Conservation (phyloP, 2,797 vertebrate genomes). For the Lophius americanus region DNA sequence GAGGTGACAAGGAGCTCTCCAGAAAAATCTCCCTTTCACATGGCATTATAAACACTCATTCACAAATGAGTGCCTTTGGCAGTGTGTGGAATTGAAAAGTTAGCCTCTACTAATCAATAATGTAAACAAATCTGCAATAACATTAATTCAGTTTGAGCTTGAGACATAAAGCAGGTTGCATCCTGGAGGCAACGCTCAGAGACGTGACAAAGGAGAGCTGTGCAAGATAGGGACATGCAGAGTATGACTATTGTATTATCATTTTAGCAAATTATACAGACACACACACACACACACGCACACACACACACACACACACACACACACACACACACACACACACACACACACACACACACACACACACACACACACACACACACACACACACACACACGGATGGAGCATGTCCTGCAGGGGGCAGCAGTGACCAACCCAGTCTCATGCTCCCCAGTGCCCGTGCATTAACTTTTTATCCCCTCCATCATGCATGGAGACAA, state of each 20-base stretch:
- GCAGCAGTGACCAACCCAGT: slow-evolving; percentile 77
- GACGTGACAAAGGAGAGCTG: slow-evolving; percentile 19
- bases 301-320: slow-evolving; percentile 15
- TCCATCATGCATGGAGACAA: slow-evolving; percentile 78
- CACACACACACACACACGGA: slow-evolving; percentile 5
- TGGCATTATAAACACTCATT: slow-evolving; percentile 29
- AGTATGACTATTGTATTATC: slow-evolving; percentile 5
- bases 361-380: slow-evolving; percentile 5
- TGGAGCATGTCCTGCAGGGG: slow-evolving; percentile 74
- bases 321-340: not conserved
- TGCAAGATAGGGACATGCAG: slow-evolving; percentile 18
- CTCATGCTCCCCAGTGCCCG: slow-evolving; percentile 41
- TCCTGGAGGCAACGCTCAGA: slow-evolving; percentile 36
- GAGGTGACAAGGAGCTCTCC: slow-evolving; percentile 38
- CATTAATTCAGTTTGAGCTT: slow-evolving; percentile 42
- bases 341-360: not conserved
- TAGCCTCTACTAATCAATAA: slow-evolving; percentile 60
- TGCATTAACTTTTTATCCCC: slow-evolving; percentile 73
- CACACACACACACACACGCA: not conserved
- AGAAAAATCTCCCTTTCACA: slow-evolving; percentile 15
- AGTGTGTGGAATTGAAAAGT: slow-evolving; percentile 40
- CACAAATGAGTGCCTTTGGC: slow-evolving; percentile 46
- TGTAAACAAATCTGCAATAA: slow-evolving; percentile 59
- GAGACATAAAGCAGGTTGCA: slow-evolving; percentile 41
- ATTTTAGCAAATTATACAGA: slow-evolving; percentile 26